Percentiles rank a stretch among this genome's conserved stretches.
Conservation (phyloP, 2,113 vertebrate genomes). For the Pyrgilauda ruficollis region DNA sequence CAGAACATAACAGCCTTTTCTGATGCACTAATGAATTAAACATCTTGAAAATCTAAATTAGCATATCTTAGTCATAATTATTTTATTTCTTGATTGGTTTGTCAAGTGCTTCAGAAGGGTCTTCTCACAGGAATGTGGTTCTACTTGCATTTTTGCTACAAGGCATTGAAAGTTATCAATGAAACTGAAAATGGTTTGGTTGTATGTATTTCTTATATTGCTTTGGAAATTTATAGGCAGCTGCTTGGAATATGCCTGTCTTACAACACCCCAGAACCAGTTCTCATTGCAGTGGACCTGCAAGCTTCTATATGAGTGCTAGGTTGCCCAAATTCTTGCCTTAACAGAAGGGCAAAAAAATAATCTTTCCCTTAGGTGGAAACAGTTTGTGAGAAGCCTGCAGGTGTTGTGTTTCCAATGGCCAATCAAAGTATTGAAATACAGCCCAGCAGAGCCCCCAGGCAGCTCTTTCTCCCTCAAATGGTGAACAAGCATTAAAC, state of each 20-base stretch:
- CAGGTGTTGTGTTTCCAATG: not conserved
- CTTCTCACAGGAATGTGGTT: not conserved
- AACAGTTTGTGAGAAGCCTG: not conserved
- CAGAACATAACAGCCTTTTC: not conserved
- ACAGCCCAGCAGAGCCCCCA: not conserved
- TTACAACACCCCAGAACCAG: not conserved
- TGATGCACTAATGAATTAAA: not conserved
- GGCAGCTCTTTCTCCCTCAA: constrained; percentile 17
- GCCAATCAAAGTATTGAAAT: constrained; percentile 38
- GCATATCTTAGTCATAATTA: not conserved
- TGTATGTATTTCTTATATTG: not conserved
- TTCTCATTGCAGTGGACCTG: not conserved
- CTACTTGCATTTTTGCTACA: not conserved
- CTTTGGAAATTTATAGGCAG: not conserved
- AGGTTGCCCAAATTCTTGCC: not conserved
- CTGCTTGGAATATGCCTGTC: not conserved
- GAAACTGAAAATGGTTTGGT: not conserved
- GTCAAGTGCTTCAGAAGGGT: not conserved
- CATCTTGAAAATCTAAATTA: not conserved
- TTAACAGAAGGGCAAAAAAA: not conserved
- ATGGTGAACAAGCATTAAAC: constrained; percentile 33
- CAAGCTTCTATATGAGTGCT: not conserved
- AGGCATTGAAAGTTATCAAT: not conserved
- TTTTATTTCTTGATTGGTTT: not conserved
- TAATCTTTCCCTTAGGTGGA: not conserved